A percentile compares a stretch with the other conserved stretches of the same genome.
phyloP scores from a whole-genome alignment of 2,888 invertebrate genomes.

The Tipula vernalis region DNA sequence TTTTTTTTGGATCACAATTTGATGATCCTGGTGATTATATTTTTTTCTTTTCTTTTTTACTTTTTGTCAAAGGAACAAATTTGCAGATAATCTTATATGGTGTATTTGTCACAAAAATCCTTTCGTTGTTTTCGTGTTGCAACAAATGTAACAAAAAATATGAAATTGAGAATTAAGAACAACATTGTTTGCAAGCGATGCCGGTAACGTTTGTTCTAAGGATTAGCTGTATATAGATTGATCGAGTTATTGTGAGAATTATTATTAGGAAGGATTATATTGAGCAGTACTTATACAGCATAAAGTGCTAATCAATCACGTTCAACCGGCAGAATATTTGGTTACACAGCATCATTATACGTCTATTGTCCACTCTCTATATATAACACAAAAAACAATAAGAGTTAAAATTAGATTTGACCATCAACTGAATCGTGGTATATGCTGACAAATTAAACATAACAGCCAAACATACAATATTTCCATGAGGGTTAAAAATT shows the following conservation, averaged over 20 bases:
- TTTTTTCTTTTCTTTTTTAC: neutral
- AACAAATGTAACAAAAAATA: neutral
- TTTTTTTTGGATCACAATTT: neutral
- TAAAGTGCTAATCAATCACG: neutral
- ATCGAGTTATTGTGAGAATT: constrained; percentile 4
- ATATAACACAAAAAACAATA: neutral
- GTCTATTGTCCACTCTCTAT: neutral
- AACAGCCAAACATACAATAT: neutral
- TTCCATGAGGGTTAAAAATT: neutral
- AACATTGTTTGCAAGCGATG: neutral
- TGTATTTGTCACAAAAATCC: neutral
- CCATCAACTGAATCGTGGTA: neutral
- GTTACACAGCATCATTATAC: neutral
- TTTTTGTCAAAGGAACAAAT: neutral
- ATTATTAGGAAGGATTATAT: neutral
- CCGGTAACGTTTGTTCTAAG: neutral
- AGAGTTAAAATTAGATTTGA: neutral
- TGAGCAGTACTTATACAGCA: neutral
- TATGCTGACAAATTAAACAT: neutral
- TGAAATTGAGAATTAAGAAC: neutral
- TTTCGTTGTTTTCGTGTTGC: neutral
- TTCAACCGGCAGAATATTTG: neutral
- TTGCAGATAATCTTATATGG: neutral
- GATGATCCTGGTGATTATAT: neutral
- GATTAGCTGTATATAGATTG: neutral